These are phyloP conservation scores for Chrosomus eos DNA, from an alignment of 2,797 vertebrate genomes.

Conservation along the genomic window DNA sequence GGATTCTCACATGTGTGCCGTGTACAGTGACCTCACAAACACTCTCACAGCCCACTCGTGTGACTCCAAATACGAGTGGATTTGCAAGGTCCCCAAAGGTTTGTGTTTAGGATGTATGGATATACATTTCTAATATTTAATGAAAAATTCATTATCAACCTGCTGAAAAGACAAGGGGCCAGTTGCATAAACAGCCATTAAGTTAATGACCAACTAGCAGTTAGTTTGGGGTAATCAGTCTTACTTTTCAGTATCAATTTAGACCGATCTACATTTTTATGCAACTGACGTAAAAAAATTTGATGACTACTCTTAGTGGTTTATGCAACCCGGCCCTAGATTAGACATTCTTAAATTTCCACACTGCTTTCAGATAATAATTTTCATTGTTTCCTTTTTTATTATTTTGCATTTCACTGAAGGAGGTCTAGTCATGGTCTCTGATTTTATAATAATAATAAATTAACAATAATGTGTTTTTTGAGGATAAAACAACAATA, in stretches of 20 bases:
- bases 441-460: neutral
- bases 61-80: slow-evolving; percentile 88
- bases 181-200: no score
- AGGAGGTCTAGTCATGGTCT: neutral
- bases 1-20: slow-evolving; percentile 84
- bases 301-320: neutral
- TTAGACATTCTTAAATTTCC: neutral
- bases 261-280: neutral
- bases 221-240: neutral
- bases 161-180: neutral
- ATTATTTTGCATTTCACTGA: neutral
- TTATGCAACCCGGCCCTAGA: neutral
- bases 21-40: slow-evolving; percentile 81
- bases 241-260: neutral
- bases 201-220: neutral
- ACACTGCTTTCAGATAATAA: neutral
- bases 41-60: slow-evolving; percentile 82
- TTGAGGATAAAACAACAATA: neutral
- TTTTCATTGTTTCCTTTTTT: neutral
- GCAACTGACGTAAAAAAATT: neutral
- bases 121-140: neutral
- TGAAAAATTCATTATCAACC: neutral
- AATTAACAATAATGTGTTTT: neutral
- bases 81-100: slow-evolving; percentile 94
- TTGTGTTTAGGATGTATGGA: slow-evolving; percentile 5